phyloP scores from a whole-genome alignment of 2,797 vertebrate genomes.

The Triplophysa bombifrons region DNA sequence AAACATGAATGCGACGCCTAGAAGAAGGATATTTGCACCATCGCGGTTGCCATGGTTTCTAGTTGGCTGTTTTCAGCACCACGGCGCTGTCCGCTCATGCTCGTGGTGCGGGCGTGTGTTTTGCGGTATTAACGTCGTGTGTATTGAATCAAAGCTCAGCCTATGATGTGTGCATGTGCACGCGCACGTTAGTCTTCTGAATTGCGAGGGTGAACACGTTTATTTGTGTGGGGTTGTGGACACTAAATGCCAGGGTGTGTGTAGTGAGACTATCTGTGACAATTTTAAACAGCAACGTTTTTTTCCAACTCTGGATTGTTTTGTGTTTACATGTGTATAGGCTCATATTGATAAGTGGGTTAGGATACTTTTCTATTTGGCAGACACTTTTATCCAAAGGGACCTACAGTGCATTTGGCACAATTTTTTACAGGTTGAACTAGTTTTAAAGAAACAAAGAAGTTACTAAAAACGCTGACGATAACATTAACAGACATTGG shows the following conservation, averaged over 20 bases:
- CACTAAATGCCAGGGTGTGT: neutral
- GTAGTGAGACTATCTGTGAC: neutral
- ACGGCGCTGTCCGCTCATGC: slow-evolving; percentile 72
- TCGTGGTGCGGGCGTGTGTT: slow-evolving; percentile 35
- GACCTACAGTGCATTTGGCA: too few relatives aligned
- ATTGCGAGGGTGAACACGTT: slow-evolving; percentile 1
- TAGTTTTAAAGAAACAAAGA: too few relatives aligned
- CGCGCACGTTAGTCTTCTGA: neutral
- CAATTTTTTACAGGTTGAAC: too few relatives aligned
- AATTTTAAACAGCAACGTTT: neutral
- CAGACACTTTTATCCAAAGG: too few relatives aligned
- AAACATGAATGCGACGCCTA: slow-evolving; percentile 66
- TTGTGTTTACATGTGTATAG: too few relatives aligned
- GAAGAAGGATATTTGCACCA: slow-evolving; percentile 44
- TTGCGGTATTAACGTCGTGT: slow-evolving; percentile 2
- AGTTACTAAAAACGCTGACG: too few relatives aligned
- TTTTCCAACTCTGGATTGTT: neutral
- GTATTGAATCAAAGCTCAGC: neutral
- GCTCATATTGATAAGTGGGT: too few relatives aligned
- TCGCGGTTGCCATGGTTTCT: slow-evolving; percentile 58
- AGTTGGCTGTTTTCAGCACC: slow-evolving; percentile 73
- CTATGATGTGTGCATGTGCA: neutral
- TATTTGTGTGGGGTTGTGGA: neutral
- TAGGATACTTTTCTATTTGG: too few relatives aligned
- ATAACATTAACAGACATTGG: too few relatives aligned